Evolutionary conservation across 53 echinoderm and acorn worm genomes (phyloP).

Genomic region (Zoroaster sp.): DNA sequence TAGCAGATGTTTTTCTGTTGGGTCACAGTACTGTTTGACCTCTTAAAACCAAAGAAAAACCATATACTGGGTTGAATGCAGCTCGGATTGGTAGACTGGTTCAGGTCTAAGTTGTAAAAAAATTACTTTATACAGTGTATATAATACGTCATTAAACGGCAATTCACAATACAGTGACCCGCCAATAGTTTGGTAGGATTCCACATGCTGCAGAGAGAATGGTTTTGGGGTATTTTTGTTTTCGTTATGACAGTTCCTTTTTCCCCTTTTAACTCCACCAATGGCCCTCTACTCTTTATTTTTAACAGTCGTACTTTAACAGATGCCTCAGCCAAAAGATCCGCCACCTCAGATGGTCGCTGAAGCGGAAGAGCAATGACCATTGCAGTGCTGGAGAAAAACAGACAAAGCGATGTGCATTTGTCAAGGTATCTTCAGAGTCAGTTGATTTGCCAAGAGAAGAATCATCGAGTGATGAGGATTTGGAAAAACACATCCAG

Average conservation of each 20-base stretch:
- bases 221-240: too few relatives aligned
- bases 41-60: too few relatives aligned
- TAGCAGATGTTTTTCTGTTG: too few relatives aligned
- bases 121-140: too few relatives aligned
- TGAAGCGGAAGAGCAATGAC: neutral
- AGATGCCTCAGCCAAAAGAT: conserved; percentile 11
- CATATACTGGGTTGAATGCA: too few relatives aligned
- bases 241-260: too few relatives aligned
- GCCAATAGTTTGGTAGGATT: too few relatives aligned
- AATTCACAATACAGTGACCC: neutral
- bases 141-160: neutral
- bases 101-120: too few relatives aligned
- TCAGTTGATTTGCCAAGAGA: neutral
- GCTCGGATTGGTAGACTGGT: too few relatives aligned
- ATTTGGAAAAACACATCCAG: neutral
- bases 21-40: too few relatives aligned
- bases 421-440: neutral
- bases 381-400: neutral
- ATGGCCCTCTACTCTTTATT: neutral
- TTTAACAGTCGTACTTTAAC: neutral
- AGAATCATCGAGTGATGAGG: neutral
- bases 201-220: too few relatives aligned
- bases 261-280: too few relatives aligned
- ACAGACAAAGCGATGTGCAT: neutral
- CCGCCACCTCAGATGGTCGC: neutral